Conservation (phyloP, 2,797 vertebrate genomes). For the Ctenosaura bakeri region DNA sequence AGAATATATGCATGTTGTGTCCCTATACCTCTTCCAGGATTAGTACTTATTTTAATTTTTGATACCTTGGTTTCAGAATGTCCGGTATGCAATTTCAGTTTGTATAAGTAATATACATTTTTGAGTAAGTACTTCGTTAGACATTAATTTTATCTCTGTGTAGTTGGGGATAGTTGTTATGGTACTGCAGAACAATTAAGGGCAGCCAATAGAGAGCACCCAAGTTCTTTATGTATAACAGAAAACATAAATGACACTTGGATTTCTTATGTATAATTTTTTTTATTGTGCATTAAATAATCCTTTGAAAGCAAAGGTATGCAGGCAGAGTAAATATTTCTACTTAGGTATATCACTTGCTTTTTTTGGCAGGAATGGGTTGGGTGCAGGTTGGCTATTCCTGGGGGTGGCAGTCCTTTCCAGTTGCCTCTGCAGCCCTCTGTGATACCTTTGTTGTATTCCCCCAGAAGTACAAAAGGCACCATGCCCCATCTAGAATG, state of each 20-base stretch:
- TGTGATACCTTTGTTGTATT: not conserved
- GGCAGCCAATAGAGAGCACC: not conserved
- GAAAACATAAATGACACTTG: not conserved
- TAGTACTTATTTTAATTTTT: slow-evolving; percentile 65
- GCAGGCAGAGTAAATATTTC: not conserved
- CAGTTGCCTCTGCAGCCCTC: not conserved
- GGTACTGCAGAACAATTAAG: not conserved
- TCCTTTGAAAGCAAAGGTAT: not conserved
- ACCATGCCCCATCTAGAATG: not conserved
- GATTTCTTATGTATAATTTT: not conserved
- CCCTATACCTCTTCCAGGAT: slow-evolving; percentile 73
- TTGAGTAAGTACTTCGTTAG: not conserved
- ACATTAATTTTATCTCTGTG: not conserved
- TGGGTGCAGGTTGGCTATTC: not conserved
- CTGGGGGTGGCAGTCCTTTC: not conserved
- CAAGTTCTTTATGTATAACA: not conserved
- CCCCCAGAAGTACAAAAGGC: not conserved
- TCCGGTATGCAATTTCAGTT: not conserved
- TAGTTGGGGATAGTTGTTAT: not conserved
- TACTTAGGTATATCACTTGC: not conserved
- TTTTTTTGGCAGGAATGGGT: not conserved
- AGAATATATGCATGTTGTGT: slow-evolving; percentile 76
- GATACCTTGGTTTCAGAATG: slow-evolving; percentile 49
- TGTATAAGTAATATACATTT: not conserved
- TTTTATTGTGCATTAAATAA: not conserved